phyloP scores from a whole-genome alignment of 2,797 vertebrate species.

The Coccyzus lansbergi region DNA sequence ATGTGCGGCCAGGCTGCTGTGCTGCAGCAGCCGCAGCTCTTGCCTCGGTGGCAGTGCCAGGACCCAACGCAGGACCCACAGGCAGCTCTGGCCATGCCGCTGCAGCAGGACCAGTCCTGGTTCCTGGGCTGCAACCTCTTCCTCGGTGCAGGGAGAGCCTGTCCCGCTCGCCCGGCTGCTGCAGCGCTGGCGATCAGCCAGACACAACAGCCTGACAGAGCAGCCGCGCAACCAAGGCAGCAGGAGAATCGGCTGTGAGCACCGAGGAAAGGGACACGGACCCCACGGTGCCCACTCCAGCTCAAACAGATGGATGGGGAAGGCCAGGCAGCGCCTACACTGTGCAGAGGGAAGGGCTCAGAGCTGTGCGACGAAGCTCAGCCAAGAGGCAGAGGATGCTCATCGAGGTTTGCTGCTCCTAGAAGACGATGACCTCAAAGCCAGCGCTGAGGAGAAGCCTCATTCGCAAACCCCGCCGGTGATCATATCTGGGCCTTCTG shows the following conservation, averaged over 20 bases:
- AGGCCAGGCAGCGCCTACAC: neutral
- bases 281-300: accelerated
- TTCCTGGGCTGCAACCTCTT: neutral
- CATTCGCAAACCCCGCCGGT: neutral
- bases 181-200: neutral
- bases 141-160: neutral
- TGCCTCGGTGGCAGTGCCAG: accelerated
- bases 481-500: neutral
- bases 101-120: neutral
- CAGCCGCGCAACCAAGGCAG: accelerated
- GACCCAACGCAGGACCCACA: accelerated
- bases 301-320: neutral
- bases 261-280: neutral
- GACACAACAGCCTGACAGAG: accelerated
- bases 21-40: no score
- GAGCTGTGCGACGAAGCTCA: neutral
- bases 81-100: accelerated
- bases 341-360: accelerated
- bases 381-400: neutral
- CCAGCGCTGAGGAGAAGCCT: accelerated
- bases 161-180: neutral
- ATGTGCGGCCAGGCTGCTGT: neutral
- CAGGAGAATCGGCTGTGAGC: neutral
- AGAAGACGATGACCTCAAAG: neutral
- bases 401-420: no score